Evolutionary conservation across 2,113 vertebrate genomes (phyloP), one percentile per base, ranked within the genome.

Genomic region (Mixornis gularis): DNA sequence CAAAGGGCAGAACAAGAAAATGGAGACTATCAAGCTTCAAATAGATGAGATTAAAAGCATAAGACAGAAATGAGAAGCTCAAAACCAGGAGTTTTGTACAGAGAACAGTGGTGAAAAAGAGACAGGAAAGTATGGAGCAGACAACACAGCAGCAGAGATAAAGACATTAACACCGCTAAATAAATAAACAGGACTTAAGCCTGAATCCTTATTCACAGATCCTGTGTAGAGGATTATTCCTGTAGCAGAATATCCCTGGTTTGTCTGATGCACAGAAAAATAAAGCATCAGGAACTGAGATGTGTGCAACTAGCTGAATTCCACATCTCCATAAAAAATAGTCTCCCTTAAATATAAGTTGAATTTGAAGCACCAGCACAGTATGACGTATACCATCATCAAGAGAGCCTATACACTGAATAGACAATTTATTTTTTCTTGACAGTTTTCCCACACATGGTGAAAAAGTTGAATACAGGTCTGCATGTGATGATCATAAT

Each of bases 371-470:
- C 36, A 82, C 62, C 38, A 72, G 58, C 16, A 48, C 13, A 63
- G 20, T 43, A 17, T 76, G 41, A 78, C 64, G 17, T 79, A 87
- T 78, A 76, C 43, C 36, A 24, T 87, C 64, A 66, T 76, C 62
- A 62, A 44, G 55, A 80, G 80, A 76, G 93, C 53, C 10, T 56
- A 68, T 27, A 22, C 46, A 27, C 49, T 95, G 71, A 91, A 55
- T 25, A 71, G 27, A 73, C 43, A 0, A 65, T 74, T 92, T 85
- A 27, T 92, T 91, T 92, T 96, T 94, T 90, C 51, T 84, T 92
- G 90, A 20, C 96, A 99, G 99, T 99, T 97, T 99, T 99, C 85
- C 99, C 99, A 17, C 98, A 98, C 62, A 98, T 99, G 89, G 98
- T 99, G 94, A 98, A 96, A 89, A 98, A 97, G 36, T 72, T 99